phyloP scores from a whole-genome alignment of 2,797 vertebrate species.

The Chrysolophus pictus region DNA sequence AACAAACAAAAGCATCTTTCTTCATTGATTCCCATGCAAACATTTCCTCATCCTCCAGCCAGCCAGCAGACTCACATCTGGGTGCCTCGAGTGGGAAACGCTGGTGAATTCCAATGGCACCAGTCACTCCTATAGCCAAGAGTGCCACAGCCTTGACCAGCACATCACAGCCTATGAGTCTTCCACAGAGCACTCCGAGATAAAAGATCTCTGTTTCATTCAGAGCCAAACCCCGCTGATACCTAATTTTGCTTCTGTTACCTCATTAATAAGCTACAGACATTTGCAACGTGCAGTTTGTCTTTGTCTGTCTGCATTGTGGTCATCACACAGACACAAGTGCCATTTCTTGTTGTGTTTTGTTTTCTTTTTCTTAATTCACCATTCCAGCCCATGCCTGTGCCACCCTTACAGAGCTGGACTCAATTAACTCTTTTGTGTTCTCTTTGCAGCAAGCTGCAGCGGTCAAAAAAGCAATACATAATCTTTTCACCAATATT shows the following conservation, averaged over 20 bases:
- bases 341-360: constrained; percentile 57
- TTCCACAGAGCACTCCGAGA: constrained; percentile 45
- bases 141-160: constrained; percentile 55
- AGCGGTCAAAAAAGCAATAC: constrained; percentile 77
- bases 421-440: constrained; percentile 89
- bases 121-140: constrained; percentile 49
- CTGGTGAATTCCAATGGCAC: constrained; percentile 30
- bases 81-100: constrained; percentile 54
- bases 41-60: not conserved
- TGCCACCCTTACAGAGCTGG: constrained; percentile 85
- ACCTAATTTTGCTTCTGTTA: constrained; percentile 69
- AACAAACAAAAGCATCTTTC: constrained; percentile 17
- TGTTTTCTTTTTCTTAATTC: constrained; percentile 57
- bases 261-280: constrained; percentile 69
- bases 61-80: not conserved
- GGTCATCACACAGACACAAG: not conserved
- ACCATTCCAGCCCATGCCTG: constrained; percentile 62
- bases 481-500: constrained; percentile 81
- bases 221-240: constrained; percentile 64
- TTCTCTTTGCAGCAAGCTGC: constrained; percentile 79
- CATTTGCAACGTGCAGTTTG: constrained; percentile 42
- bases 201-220: constrained; percentile 62
- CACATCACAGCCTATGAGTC: constrained; percentile 66
- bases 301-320: constrained; percentile 47
- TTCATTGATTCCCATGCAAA: constrained; percentile 1